These are phyloP conservation scores for Rhynchonycteris naso DNA, from an alignment of 2,797 vertebrate genomes.

Conservation along the genomic window DNA sequence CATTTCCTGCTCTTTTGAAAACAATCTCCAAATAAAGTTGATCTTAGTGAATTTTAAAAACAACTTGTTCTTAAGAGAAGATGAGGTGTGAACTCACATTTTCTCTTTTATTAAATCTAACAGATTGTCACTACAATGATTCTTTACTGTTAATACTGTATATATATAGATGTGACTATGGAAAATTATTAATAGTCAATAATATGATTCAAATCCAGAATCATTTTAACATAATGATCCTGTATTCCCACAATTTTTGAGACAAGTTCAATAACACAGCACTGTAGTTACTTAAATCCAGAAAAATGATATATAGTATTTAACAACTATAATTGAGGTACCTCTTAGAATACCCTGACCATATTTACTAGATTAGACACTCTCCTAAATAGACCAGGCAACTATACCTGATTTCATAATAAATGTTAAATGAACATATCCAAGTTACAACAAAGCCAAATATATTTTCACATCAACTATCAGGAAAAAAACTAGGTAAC, in stretches of 20 bases:
- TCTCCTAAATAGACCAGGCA: neutral
- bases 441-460: neutral
- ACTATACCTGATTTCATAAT: conserved; percentile 18
- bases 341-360: neutral
- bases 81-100: neutral
- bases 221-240: conserved; percentile 7
- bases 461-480: conserved; percentile 27
- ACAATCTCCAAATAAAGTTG: neutral
- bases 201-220: conserved; percentile 40
- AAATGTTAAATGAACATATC: conserved; percentile 1
- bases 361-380: neutral
- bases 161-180: conserved; percentile 13
- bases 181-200: conserved; percentile 47
- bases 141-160: conserved; percentile 23
- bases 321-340: conserved; percentile 42
- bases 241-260: conserved; percentile 35
- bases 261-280: conserved; percentile 38
- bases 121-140: conserved; percentile 9
- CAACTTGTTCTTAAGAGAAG: neutral
- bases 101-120: conserved; percentile 6
- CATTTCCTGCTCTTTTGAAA: neutral
- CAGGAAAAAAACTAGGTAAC: neutral
- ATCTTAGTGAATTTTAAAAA: conserved; percentile 39
- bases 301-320: neutral
- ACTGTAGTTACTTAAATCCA: conserved; percentile 2